Conservation (phyloP, 2,113 vertebrate species). For the Platichthys stellatus region DNA sequence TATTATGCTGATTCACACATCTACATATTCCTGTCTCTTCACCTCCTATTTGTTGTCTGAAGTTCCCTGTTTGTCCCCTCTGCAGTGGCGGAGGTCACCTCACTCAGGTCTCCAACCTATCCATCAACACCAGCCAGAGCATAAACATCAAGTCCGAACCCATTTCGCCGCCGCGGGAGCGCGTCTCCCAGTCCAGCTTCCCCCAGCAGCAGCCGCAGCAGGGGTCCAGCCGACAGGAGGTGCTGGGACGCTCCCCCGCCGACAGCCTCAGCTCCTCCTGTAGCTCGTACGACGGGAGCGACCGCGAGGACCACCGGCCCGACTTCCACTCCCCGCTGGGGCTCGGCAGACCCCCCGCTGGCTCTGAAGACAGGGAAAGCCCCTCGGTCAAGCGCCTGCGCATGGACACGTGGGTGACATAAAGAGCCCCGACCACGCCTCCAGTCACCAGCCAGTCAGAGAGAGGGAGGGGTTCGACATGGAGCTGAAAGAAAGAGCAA, state of each 20-base stretch:
- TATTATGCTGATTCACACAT: constrained; percentile 70
- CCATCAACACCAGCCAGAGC: constrained; percentile 96
- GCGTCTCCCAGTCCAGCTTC: constrained; percentile 91
- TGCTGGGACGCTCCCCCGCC: constrained; percentile 93
- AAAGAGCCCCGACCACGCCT: constrained; percentile 69
- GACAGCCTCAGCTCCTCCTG: constrained; percentile 99
- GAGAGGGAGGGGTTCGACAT: constrained; percentile 61
- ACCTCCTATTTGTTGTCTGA: constrained; percentile 23
- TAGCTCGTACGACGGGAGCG: constrained; percentile 97
- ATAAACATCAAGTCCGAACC: constrained; percentile 98
- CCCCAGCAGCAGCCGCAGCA: constrained; percentile 83
- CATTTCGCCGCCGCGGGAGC: constrained; percentile 95
- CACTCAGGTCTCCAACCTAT: constrained; percentile 96
- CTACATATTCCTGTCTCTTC: constrained; percentile 41
- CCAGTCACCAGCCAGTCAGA: constrained; percentile 72
- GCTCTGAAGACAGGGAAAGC: constrained; percentile 89
- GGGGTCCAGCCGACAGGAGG: constrained; percentile 88
- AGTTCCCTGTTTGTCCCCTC: constrained; percentile 37
- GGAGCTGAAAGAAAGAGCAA: constrained; percentile 63
- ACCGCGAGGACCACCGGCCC: constrained; percentile 91
- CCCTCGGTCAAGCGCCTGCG: constrained; percentile 97
- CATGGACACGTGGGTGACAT: constrained; percentile 99
- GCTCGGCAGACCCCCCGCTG: constrained; percentile 87
- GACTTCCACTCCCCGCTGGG: constrained; percentile 94
- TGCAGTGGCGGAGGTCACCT: constrained; percentile 92